Conservation (phyloP, 2,888 invertebrate genomes). For the Achlya flavicornis region DNA sequence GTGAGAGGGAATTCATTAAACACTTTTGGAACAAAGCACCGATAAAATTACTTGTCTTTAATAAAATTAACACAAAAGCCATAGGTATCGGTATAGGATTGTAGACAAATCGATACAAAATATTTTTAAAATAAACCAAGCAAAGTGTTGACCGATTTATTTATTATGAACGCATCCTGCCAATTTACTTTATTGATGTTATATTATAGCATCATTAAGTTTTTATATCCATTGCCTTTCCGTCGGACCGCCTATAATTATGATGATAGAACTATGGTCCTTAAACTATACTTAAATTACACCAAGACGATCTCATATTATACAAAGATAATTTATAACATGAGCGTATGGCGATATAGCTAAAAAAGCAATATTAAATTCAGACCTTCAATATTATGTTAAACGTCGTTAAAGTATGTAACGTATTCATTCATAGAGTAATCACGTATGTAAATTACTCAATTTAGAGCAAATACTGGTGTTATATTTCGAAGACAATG, state of each 20-base stretch:
- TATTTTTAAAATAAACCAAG: slow-evolving; percentile 41
- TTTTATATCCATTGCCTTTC: slow-evolving; percentile 73
- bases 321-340: slow-evolving; percentile 59
- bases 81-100: slow-evolving; percentile 5
- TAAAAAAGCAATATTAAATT: background rate
- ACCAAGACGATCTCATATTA: slow-evolving; percentile 57
- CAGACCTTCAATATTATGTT: background rate
- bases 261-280: slow-evolving; percentile 66
- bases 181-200: slow-evolving; percentile 81
- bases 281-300: slow-evolving; percentile 80
- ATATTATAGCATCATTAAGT: slow-evolving; percentile 77
- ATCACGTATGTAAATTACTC: slow-evolving; percentile 49
- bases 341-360: slow-evolving; percentile 41
- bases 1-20: slow-evolving; percentile 60
- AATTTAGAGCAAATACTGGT: slow-evolving; percentile 30
- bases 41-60: slow-evolving; percentile 22
- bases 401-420: background rate
- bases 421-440: slow-evolving; percentile 24
- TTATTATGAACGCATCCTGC: slow-evolving; percentile 73
- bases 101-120: slow-evolving; percentile 28
- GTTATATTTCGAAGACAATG: slow-evolving; percentile 39
- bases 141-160: slow-evolving; percentile 70
- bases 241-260: slow-evolving; percentile 74
- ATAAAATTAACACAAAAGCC: slow-evolving; percentile 20
- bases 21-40: slow-evolving; percentile 38